Conservation (phyloP, 2,888 invertebrate genomes). For the Agrotis exclamationis region DNA sequence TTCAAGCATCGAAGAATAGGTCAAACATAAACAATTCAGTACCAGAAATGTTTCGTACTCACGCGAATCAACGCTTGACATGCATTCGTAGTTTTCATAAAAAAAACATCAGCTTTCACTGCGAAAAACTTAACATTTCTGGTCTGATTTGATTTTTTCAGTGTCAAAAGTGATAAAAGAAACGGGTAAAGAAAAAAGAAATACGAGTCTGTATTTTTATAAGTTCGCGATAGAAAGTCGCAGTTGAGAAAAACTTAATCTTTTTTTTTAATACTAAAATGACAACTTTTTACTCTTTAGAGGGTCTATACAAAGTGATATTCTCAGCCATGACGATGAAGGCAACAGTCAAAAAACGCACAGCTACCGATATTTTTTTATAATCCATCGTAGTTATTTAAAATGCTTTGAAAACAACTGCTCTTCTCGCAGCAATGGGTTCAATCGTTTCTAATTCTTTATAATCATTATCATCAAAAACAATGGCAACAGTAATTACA, state of each 20-base stretch:
- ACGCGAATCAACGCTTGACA: constrained; percentile 45
- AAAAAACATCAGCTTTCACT: constrained; percentile 17
- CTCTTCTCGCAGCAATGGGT: no score
- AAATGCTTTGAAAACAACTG: background rate
- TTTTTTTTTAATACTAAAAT: background rate
- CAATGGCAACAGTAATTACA: background rate
- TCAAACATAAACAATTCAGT: constrained; percentile 41
- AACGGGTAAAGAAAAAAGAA: background rate
- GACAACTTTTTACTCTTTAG: background rate
- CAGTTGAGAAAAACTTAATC: background rate
- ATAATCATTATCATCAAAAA: constrained; percentile 6
- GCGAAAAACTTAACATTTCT: constrained; percentile 2
- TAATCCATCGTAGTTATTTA: no score
- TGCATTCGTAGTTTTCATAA: constrained; percentile 27
- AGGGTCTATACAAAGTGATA: no score
- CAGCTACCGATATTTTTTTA: no score
- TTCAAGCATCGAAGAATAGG: constrained; percentile 42
- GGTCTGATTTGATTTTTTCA: background rate
- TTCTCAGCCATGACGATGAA: no score
- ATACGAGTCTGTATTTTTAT: background rate
- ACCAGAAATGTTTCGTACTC: constrained; percentile 24
- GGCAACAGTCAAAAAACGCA: no score
- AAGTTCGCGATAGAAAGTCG: background rate
- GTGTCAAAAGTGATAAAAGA: background rate
- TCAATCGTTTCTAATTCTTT: background rate